These are phyloP conservation scores for Apodemia zela DNA, from an alignment of 2,888 invertebrate species.

Conservation along the genomic window DNA sequence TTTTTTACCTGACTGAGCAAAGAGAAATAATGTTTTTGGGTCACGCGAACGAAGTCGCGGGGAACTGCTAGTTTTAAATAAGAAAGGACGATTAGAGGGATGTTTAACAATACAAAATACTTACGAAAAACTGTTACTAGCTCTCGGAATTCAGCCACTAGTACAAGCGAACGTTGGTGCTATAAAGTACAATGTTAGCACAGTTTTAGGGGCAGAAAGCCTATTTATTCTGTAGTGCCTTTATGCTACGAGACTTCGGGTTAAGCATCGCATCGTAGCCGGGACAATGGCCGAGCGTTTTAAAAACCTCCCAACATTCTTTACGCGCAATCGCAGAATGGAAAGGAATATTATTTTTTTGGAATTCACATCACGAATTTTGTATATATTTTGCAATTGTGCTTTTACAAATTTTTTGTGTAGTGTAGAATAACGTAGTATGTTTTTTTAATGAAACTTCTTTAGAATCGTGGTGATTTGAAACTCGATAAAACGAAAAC, in stretches of 20 bases:
- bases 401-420: not conserved
- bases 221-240: constrained; percentile 72
- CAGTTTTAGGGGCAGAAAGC: constrained; percentile 60
- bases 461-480: too few relatives aligned
- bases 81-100: too few relatives aligned
- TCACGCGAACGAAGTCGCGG: too few relatives aligned
- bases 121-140: constrained; percentile 34
- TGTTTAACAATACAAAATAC: not conserved
- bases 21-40: too few relatives aligned
- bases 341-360: constrained; percentile 34
- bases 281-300: constrained; percentile 62
- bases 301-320: constrained; percentile 53
- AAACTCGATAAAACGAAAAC: too few relatives aligned
- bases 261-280: constrained; percentile 57
- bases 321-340: constrained; percentile 48
- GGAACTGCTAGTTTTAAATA: too few relatives aligned
- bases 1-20: too few relatives aligned
- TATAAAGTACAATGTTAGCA: constrained; percentile 54
- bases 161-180: constrained; percentile 36
- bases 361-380: not conserved
- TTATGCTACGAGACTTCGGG: constrained; percentile 61
- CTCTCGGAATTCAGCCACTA: constrained; percentile 39
- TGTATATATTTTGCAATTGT: not conserved
- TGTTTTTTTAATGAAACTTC: too few relatives aligned
- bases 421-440: not conserved